Evolutionary conservation across 2,113 vertebrate species (phyloP).

Genomic region (Morone saxatilis): DNA sequence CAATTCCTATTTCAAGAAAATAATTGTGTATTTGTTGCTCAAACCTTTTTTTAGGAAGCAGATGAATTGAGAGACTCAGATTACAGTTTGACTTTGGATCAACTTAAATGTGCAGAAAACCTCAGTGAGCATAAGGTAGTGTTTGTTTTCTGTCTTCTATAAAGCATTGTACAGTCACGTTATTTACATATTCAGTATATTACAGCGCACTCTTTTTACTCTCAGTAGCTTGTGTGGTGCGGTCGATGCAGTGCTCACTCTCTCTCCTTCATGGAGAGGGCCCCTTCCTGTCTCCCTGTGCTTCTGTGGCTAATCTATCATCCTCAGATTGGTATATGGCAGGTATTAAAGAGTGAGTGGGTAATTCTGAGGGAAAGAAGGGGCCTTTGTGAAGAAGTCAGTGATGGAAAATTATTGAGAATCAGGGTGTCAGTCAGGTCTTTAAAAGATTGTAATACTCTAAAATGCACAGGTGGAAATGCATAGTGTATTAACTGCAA

Average conservation of each 20-base stretch:
- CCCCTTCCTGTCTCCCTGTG: conserved; percentile 65
- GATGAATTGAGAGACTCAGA: conserved; percentile 30
- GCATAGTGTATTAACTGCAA: conserved; percentile 48
- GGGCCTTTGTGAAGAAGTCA: conserved; percentile 45
- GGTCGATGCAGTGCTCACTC: conserved; percentile 74
- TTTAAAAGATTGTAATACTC: conserved; percentile 23
- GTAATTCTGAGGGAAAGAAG: conserved; percentile 51
- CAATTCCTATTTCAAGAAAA: conserved; percentile 10
- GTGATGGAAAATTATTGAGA: conserved; percentile 36
- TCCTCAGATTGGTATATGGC: conserved; percentile 53
- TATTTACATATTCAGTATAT: conserved; percentile 87
- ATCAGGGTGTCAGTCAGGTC: conserved; percentile 22
- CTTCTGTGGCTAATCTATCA: conserved; percentile 64
- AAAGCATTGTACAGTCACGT: conserved; percentile 86
- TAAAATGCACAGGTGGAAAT: conserved; percentile 35
- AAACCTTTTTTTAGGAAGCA: conserved; percentile 21
- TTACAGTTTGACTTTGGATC: conserved; percentile 45
- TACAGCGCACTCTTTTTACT: conserved; percentile 79
- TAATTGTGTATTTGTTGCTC: conserved; percentile 1
- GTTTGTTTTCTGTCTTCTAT: conserved; percentile 69
- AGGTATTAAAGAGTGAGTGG: conserved; percentile 47
- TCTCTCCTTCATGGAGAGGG: conserved; percentile 52
- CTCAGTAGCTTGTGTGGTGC: conserved; percentile 85
- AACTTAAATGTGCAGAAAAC: conserved; percentile 63
- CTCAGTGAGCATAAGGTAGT: conserved; percentile 62